Evolutionary conservation across 2,113 vertebrate genomes (phyloP), one percentile per base, ranked within the genome.

Genomic region (Cavia porcellus): DNA sequence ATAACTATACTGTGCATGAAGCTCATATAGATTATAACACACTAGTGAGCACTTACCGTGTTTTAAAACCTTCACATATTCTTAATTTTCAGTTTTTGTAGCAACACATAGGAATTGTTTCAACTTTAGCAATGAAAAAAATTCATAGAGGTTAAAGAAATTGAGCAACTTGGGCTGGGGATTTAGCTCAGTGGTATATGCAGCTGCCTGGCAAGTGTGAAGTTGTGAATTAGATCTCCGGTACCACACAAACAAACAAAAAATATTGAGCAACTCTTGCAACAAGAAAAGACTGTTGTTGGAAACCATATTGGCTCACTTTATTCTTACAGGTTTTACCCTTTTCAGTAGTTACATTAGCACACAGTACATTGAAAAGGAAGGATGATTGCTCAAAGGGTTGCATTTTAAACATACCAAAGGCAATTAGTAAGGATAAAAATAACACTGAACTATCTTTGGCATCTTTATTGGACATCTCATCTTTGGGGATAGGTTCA

Each of bases 391-490:
- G 13, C 81, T 90, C 82, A 90, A 96, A 90, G 17, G 17, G 22
- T 61, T 64, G 87, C 35, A 74, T 80, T 91, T 93, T 94, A 77
- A 82, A 92, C 38, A 95, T 14, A 86, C 0, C 68, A 35, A 95
- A 96, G 42, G 55, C 25, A 91, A 86, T 62, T 83, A 91, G 38
- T 45, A 94, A 88, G 79, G 62, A 93, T 79, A 89, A 97, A 97
- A 89, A 89, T 62, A 89, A 89, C 59, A 85, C 55, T 35, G 45
- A 92, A 95, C 80, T 89, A 92, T 77, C 90, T 97, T 45, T 86
- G 87, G 42, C 66, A 81, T 96, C 86, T 86, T 89, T 90, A 89
- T 70, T 97, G 68, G 57, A 50, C 32, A 47, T 92, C 79, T 7
- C 32, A 7, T 94, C 84, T 64, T 85, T 81, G 68, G n/a, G 61